phyloP scores from a whole-genome alignment of 2,888 invertebrate genomes.

The Rotaria socialis region DNA sequence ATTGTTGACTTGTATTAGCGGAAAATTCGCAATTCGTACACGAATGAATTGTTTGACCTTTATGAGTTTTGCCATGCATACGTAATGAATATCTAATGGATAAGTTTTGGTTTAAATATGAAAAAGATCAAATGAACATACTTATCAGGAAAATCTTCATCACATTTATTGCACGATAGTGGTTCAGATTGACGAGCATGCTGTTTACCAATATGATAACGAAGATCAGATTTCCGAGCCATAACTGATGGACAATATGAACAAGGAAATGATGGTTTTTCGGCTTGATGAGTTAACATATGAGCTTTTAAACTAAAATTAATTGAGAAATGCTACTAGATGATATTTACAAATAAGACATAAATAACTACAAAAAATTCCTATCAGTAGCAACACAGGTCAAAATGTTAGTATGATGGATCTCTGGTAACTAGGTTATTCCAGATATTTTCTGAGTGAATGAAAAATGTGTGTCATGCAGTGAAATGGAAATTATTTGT shows the following conservation, averaged over 20 bases:
- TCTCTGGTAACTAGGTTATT: too few relatives aligned
- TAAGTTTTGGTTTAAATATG: background rate
- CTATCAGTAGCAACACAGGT: too few relatives aligned
- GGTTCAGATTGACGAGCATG: constrained; percentile 8
- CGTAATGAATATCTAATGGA: background rate
- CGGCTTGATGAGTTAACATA: constrained; percentile 19
- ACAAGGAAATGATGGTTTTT: constrained; percentile 26
- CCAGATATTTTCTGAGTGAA: too few relatives aligned
- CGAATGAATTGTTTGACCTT: constrained; percentile 19
- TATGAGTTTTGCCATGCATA: constrained; percentile 34
- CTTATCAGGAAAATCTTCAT: constrained; percentile 35
- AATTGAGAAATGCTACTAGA: too few relatives aligned
- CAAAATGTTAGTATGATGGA: too few relatives aligned
- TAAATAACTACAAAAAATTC: too few relatives aligned
- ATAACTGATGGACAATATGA: constrained; percentile 4
- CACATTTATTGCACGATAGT: constrained; percentile 28
- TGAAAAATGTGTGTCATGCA: too few relatives aligned
- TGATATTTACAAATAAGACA: too few relatives aligned
- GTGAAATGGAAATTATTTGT: too few relatives aligned
- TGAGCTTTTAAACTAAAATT: constrained; percentile 6
- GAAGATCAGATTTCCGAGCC: constrained; percentile 30
- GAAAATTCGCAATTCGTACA: constrained; percentile 18
- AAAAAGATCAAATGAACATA: background rate
- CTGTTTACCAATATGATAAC: constrained; percentile 36
- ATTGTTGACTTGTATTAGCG: background rate